Conservation (phyloP, 2,888 invertebrate genomes). For the Chrysolina americana region DNA sequence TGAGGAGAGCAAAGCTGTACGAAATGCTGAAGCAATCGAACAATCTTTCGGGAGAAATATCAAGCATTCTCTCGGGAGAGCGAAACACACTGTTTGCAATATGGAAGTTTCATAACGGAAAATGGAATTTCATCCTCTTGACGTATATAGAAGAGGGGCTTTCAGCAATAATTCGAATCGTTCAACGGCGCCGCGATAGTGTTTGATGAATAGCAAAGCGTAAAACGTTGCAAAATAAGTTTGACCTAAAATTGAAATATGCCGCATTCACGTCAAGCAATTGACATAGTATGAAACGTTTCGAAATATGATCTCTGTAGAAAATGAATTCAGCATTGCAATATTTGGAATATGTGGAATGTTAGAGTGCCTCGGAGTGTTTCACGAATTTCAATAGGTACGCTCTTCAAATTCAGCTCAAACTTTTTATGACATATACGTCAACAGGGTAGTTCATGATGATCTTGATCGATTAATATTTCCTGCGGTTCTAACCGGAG, state of each 20-base stretch:
- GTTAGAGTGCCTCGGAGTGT: neutral
- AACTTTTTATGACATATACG: too few relatives aligned
- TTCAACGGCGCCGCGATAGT: neutral
- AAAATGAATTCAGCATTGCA: neutral
- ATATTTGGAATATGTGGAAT: neutral
- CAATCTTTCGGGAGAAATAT: constrained; percentile 34
- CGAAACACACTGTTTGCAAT: constrained; percentile 25
- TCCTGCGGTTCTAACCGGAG: too few relatives aligned
- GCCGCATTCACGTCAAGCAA: neutral
- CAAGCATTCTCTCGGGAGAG: constrained; percentile 17
- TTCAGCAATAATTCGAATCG: constrained; percentile 18
- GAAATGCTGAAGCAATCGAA: constrained; percentile 36
- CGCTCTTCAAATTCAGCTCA: neutral
- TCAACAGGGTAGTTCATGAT: too few relatives aligned
- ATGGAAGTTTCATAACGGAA: constrained; percentile 33
- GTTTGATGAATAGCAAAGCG: constrained; percentile 6
- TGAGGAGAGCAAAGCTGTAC: constrained; percentile 7
- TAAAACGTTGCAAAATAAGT: constrained; percentile 11
- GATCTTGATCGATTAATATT: too few relatives aligned
- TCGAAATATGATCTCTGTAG: neutral
- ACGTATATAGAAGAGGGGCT: constrained; percentile 15
- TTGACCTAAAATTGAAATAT: constrained; percentile 8
- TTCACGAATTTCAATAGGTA: neutral
- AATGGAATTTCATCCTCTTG: constrained; percentile 24
- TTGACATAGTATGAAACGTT: neutral